Evolutionary conservation across 2,113 vertebrate genomes (phyloP).

Genomic region (Cairina moschata): DNA sequence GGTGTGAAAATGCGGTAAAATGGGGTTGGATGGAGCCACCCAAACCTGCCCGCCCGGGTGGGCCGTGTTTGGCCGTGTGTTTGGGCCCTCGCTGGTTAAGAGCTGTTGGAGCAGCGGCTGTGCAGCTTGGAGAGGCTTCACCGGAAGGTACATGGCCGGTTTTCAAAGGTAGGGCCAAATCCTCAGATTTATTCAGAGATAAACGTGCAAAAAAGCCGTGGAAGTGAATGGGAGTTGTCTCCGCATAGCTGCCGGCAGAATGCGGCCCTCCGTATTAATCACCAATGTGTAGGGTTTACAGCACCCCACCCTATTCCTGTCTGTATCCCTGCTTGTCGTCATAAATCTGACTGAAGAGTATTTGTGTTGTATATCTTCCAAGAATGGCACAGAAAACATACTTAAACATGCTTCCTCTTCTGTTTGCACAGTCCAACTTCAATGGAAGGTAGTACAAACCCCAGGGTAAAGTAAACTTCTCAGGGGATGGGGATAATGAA

Average conservation of each 20-base stretch:
- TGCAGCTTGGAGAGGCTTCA: conserved; percentile 1
- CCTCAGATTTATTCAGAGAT: conserved; percentile 26
- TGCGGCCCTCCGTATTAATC: conserved; percentile 47
- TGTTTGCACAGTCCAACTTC: conserved; percentile 71
- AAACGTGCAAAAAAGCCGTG: neutral
- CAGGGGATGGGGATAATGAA: conserved; percentile 53
- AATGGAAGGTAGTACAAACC: conserved; percentile 64
- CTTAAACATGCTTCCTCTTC: conserved; percentile 73
- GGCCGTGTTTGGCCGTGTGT: neutral
- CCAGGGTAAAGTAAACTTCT: conserved; percentile 78
- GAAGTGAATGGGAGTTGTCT: conserved; percentile 59
- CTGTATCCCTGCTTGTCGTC: conserved; percentile 71
- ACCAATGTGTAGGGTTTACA: conserved; percentile 60
- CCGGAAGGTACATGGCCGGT: neutral
- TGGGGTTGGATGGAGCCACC: neutral
- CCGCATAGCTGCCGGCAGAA: conserved; percentile 27
- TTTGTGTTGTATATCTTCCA: conserved; percentile 78
- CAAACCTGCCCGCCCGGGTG: neutral
- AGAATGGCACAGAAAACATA: conserved; percentile 74
- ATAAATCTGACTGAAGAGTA: conserved; percentile 77
- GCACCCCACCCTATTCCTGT: conserved; percentile 79
- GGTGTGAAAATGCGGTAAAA: conserved; percentile 54
- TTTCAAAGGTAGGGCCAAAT: conserved; percentile 47
- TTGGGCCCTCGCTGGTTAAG: neutral
- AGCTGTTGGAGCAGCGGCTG: neutral